Base-by-base conservation (phyloP, 2,797 vertebrate genomes). In the Pteronotus mesoamericanus region DNA sequence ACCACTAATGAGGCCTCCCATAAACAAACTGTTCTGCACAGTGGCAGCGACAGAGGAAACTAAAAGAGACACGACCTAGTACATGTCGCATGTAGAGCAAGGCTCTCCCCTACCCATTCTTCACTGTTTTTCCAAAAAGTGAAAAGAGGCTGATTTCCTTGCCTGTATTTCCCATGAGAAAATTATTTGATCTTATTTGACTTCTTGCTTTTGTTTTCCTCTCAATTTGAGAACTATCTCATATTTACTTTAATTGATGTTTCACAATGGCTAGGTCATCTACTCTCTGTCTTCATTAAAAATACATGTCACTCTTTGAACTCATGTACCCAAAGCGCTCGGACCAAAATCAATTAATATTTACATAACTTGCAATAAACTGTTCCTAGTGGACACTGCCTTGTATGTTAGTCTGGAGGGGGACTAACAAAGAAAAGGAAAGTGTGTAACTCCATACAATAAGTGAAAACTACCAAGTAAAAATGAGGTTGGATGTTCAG, bases 1-100 rank as follows among this genome's bases (percentile, higher is more conserved):
- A 79, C 24, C 15, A 53, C 92, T 96, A 94, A 94, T 19, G 88
- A 51, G 78, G n/a, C 79, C 91, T 96, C 85, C 89, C 51, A 14
- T 93, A 94, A 96, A 97, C 97, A 96, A 96, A 91, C 91, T 5
- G 1, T 3, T 68, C 26, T 74, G 78, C 22, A 1, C 14, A 1
- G 0, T 53, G 7, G 14, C 5, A 61, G 48, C 6, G 66, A 12
- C 57, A 78, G 59, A 86, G 18, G 59, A 93, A 93, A 95, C 10
- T 19, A 89, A 34, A 71, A 34, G 89, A 91, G 61, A 93, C 72
- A 19, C 29, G 69, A 83, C 85, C 66, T 79, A 21, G 83, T 91
- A 46, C 71, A 80, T 64, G 68, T 29, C 44, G 24, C 68, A 78
- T 34, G 57, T 6, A 4, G 75, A 0, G 34, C 19, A 18, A 42